phyloP scores from a whole-genome alignment of 2,113 vertebrate species.

The Microtus pennsylvanicus region DNA sequence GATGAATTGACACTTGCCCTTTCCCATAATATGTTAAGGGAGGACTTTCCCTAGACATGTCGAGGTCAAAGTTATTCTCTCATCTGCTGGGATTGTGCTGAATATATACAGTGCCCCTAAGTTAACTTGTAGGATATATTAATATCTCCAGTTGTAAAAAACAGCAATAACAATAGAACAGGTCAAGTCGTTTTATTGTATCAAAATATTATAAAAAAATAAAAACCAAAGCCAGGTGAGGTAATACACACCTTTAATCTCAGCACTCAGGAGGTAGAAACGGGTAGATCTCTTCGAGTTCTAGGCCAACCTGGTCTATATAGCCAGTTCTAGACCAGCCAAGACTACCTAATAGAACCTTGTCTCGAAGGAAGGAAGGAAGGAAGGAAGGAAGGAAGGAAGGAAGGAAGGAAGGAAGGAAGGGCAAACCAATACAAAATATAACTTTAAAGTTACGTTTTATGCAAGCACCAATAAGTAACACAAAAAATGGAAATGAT shows the following conservation, averaged over 20 bases:
- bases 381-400: not conserved
- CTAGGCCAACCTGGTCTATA: not conserved
- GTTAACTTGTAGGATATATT: constrained; percentile 4
- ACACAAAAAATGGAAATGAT: not conserved
- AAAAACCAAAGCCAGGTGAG: not conserved
- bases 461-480: not conserved
- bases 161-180: not conserved
- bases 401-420: not conserved
- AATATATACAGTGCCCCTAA: not conserved
- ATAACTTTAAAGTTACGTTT: not conserved
- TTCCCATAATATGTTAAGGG: not conserved
- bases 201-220: constrained; percentile 17
- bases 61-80: not conserved
- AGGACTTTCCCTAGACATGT: not conserved
- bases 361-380: not conserved
- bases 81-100: not conserved
- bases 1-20: not conserved
- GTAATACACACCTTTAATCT: not conserved
- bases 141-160: not conserved
- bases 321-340: not conserved
- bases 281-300: not conserved
- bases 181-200: not conserved
- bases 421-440: constrained; percentile 23
- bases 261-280: not conserved
- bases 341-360: not conserved